A percentile compares a stretch with the other conserved stretches of the same genome.
Evolutionary conservation across 2,888 invertebrate genomes (phyloP).

Genomic region (Xestia xanthographa): DNA sequence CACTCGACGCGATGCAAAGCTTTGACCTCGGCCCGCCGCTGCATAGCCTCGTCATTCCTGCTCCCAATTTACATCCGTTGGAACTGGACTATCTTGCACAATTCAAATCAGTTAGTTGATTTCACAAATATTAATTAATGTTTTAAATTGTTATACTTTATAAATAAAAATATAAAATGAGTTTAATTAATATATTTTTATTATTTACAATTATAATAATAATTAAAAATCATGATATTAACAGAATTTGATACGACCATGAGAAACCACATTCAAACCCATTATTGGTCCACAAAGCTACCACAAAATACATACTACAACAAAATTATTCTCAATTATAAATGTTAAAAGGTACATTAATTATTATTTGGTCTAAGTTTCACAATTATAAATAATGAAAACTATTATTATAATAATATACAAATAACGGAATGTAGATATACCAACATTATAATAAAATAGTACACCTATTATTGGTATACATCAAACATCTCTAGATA

Average conservation of each 20-base stretch:
- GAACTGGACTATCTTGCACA: constrained; percentile 96
- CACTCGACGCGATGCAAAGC: constrained; percentile 93
- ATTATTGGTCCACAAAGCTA: constrained; percentile 89
- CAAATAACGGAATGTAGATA: constrained; percentile 90
- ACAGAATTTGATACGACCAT: constrained; percentile 86
- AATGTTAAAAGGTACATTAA: constrained; percentile 90
- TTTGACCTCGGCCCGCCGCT: constrained; percentile 96
- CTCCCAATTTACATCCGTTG: constrained; percentile 95
- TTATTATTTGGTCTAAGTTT: constrained; percentile 91
- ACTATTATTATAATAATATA: constrained; percentile 87
- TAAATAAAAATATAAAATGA: constrained; percentile 72
- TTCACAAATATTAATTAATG: constrained; percentile 16
- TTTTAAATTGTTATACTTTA: constrained; percentile 2
- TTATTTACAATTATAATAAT: constrained; percentile 88
- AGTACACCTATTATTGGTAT: constrained; percentile 83
- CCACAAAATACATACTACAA: constrained; percentile 86
- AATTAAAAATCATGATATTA: constrained; percentile 84
- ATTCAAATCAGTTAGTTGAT: constrained; percentile 85
- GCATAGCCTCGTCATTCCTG: constrained; percentile 98
- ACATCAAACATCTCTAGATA: constrained; percentile 88
- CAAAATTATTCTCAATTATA: constrained; percentile 85
- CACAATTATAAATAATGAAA: constrained; percentile 88
- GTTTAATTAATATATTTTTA: constrained; percentile 87
- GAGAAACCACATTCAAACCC: constrained; percentile 87
- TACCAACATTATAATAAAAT: constrained; percentile 85